Evolutionary conservation across 2,888 invertebrate species (phyloP), one percentile per base, ranked within the genome.

Genomic region (Poecilobothrus nobilitatus): DNA sequence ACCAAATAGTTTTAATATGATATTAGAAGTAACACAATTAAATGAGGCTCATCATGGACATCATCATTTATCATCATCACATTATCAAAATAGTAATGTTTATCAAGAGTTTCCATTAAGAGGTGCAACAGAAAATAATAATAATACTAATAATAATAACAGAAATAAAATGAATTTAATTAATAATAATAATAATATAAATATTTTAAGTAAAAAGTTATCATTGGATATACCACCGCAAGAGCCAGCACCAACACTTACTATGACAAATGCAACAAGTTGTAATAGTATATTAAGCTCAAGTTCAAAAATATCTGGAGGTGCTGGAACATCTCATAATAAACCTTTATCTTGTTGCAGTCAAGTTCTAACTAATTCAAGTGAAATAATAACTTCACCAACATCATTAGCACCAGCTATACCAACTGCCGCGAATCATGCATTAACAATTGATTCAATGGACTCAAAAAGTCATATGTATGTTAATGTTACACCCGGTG

Each of bases 71-170:
- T 70, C 66, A n/a, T 71, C 64, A 75, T 83, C 44, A 78, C 82
- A 70, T 75, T 82, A 75, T 74, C 79, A 68, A 77, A 78, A 74
- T 65, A 75, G 85, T 63, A 87, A 87, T 79, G 79, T 87, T 2
- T 87, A 86, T 75, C 85, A 86, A 73, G 86, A 86, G 70, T 85
- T 86, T 75, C 86, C 85, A 7, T 65, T 76, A 53, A 80, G 82
- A 74, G 64, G 69, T 12, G 66, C 37, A 33, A 69, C 21, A 9
- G 85, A 85, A 74, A 82, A 83, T 71, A 84, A 84, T 69, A 85
- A 84, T 71, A 84, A 84, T 73, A 83, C 81, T 73, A 75, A 73
- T 68, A 75, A 73, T 27, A 75, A 73, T 68, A 75, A 73, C 27
- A 75, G 75, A 64, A 75, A 75, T 64, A 68, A 37, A 68, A 2